A percentile compares a stretch with the other conserved stretches of the same genome.
phyloP scores from a whole-genome alignment of 37 sponge, comb jelly and placozoan genomes.

The Cliona cf. orientalis region DNA sequence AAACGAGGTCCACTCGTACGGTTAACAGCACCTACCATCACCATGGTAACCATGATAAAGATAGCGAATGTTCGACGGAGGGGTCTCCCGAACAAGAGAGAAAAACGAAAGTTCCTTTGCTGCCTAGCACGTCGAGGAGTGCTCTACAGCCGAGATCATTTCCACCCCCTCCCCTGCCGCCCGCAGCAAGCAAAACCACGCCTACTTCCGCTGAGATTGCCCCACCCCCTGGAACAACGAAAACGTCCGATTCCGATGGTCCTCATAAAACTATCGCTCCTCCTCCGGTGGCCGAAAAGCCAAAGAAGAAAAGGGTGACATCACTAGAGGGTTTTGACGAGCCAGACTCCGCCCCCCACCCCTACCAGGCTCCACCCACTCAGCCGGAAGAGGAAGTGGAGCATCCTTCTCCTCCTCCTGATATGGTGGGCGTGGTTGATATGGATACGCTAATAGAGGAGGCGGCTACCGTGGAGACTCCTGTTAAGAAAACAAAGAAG shows the following conservation, averaged over 20 bases:
- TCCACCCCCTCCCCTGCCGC: constrained; percentile 14
- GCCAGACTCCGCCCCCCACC: not conserved
- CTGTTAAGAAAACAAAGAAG: not conserved
- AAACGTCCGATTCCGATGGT: not conserved
- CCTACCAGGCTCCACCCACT: not conserved
- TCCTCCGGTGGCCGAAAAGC: constrained; percentile 28
- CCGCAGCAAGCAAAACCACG: not conserved
- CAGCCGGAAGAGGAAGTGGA: too few species aligned
- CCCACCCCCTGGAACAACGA: not conserved
- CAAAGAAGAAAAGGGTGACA: not conserved
- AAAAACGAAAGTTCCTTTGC: not conserved
- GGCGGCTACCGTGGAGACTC: not conserved
- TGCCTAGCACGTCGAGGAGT: not conserved
- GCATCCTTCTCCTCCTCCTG: too few species aligned
- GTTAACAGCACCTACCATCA: not conserved
- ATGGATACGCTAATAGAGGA: not conserved
- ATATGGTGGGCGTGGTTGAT: too few species aligned
- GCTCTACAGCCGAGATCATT: not conserved
- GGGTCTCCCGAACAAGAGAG: not conserved
- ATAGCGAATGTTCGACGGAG: not conserved
- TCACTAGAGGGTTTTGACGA: not conserved
- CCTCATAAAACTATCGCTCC: not conserved
- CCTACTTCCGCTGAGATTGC: not conserved
- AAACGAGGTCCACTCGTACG: not conserved
- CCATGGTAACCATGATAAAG: not conserved